These are phyloP conservation scores for Botia kubotai DNA, from an alignment of 2,797 vertebrate species.

Conservation along the genomic window DNA sequence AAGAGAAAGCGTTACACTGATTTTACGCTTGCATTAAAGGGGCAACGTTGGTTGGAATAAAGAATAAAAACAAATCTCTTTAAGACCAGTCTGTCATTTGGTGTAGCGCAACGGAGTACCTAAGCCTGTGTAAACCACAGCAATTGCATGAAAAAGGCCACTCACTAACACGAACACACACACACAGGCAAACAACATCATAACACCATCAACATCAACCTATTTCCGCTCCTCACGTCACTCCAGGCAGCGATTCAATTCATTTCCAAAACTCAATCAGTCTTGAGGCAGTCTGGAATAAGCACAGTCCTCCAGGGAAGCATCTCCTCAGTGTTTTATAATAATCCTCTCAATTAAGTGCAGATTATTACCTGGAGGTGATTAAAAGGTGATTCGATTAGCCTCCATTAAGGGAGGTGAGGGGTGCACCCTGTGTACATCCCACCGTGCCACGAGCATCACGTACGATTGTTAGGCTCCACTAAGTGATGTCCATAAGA, in stretches of 20 bases:
- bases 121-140: slow-evolving; percentile 38
- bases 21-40: background rate
- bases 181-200: background rate
- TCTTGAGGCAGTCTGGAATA: slow-evolving; percentile 70
- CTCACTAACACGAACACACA: background rate
- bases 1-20: slow-evolving; percentile 5
- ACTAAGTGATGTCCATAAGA: slow-evolving; percentile 5
- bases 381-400: slow-evolving; percentile 77
- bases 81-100: background rate
- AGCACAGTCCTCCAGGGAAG: slow-evolving; percentile 71
- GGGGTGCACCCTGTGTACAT: background rate
- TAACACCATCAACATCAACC: background rate
- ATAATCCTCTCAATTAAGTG: slow-evolving; percentile 75
- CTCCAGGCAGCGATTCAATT: slow-evolving; percentile 66
- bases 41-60: background rate
- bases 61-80: background rate
- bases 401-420: slow-evolving; percentile 65
- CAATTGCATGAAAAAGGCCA: slow-evolving; percentile 14
- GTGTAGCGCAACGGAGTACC: background rate
- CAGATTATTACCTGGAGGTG: slow-evolving; percentile 76
- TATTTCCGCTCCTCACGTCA: slow-evolving; percentile 36
- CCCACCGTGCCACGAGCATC: background rate
- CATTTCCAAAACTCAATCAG: slow-evolving; percentile 72
- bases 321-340: slow-evolving; percentile 69
- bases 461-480: slow-evolving; percentile 1